phyloP scores from a whole-genome alignment of 2,888 invertebrate species.

The Elysia crispata region DNA sequence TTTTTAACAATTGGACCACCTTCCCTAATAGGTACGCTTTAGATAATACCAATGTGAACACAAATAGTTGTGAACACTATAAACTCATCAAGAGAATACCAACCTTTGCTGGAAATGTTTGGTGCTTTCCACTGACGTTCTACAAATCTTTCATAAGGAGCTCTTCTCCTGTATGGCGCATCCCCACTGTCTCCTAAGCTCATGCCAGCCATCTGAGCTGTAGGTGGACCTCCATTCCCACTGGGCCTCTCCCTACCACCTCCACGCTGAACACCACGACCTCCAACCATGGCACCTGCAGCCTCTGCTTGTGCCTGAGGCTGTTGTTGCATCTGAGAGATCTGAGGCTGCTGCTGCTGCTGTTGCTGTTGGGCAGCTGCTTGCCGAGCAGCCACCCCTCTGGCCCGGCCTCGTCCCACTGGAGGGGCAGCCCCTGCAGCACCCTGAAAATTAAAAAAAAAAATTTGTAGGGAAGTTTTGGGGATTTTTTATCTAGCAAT shows the following conservation, averaged over 20 bases:
- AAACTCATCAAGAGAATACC: too few species aligned
- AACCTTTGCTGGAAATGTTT: neutral
- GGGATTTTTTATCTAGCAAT: too few species aligned
- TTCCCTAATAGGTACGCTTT: too few species aligned
- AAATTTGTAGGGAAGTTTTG: too few species aligned
- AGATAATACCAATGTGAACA: too few species aligned
- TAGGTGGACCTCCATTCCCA: constrained; percentile 28
- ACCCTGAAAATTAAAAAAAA: constrained; percentile 23
- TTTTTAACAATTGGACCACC: too few species aligned
- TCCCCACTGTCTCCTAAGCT: constrained; percentile 15
- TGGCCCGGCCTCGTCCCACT: constrained; percentile 28
- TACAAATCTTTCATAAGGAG: constrained; percentile 30
- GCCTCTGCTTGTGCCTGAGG: neutral
- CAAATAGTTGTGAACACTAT: too few species aligned
- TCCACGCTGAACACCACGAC: constrained; percentile 43
- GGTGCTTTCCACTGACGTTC: neutral
- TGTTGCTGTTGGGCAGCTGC: neutral
- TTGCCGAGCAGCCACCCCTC: neutral
- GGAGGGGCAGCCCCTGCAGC: constrained; percentile 15
- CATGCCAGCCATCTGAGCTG: constrained; percentile 30
- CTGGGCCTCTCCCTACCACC: constrained; percentile 40
- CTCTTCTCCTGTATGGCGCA: neutral
- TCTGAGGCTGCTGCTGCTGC: neutral
- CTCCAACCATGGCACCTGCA: constrained; percentile 23
- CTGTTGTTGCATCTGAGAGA: neutral